Evolutionary conservation across 1,140 invertebrate species (phyloP).

Genomic region (Zaprionus kolodkinae): DNA sequence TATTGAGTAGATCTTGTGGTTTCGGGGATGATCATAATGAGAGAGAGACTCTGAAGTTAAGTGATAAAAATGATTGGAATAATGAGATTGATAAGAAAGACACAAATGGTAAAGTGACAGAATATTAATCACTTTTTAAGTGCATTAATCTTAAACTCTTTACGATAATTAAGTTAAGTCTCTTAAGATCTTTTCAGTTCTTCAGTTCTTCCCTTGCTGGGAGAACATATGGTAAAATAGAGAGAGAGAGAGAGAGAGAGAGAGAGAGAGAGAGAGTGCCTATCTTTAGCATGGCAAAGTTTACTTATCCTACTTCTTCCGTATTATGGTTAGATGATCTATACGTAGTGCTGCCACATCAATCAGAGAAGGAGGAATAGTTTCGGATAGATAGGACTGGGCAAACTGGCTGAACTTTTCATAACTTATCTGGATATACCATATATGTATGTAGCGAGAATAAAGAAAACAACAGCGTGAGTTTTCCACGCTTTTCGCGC

Average conservation of each 20-base stretch:
- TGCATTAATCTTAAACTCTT: too few species aligned
- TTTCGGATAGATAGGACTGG: background rate
- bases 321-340: background rate
- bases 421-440: background rate
- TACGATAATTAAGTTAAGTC: background rate
- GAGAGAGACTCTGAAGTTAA: background rate
- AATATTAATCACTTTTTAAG: too few species aligned
- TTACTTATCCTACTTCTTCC: background rate
- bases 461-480: conserved; percentile 28
- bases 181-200: background rate
- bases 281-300: background rate
- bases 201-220: background rate
- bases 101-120: too few species aligned
- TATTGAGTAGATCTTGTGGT: background rate
- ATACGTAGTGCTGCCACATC: background rate
- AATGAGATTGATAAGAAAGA: background rate
- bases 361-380: background rate
- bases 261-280: background rate
- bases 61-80: background rate
- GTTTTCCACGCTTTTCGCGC: conserved; percentile 45
- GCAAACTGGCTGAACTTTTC: background rate
- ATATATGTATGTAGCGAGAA: background rate
- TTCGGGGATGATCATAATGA: background rate
- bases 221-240: background rate
- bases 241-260: background rate